phyloP scores from a whole-genome alignment of 2,888 invertebrate species.

The Pasiphila rectangulata region DNA sequence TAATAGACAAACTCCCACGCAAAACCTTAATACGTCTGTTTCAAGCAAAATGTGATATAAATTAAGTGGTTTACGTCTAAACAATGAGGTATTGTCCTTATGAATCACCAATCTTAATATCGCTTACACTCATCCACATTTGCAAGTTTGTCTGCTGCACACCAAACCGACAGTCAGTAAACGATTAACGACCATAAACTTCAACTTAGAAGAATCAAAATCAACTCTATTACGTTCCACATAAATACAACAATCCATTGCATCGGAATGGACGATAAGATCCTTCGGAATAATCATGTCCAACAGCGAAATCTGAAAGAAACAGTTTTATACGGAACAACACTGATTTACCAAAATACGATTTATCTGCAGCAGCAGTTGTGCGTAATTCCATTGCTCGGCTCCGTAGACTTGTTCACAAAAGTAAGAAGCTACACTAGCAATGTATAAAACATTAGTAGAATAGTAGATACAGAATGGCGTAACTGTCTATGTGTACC shows the following conservation, averaged over 20 bases:
- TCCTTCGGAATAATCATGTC: conserved; percentile 31
- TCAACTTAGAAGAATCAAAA: conserved; percentile 4
- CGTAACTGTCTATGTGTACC: conserved; percentile 56
- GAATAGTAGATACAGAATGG: conserved; percentile 75
- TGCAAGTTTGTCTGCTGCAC: conserved; percentile 59
- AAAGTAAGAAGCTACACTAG: conserved; percentile 46
- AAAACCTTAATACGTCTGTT: conserved; percentile 19
- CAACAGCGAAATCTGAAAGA: conserved; percentile 52
- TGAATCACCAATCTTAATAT: conserved; percentile 61
- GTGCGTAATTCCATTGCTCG: conserved; percentile 55
- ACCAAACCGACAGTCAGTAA: conserved; percentile 36
- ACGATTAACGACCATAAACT: conserved; percentile 24
- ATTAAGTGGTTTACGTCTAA: conserved; percentile 43
- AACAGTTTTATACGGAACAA: conserved; percentile 57
- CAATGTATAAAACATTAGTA: conserved; percentile 77
- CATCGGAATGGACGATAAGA: conserved; percentile 22
- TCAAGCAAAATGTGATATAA: conserved; percentile 33
- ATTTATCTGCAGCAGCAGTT: conserved; percentile 53
- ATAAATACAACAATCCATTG: conserved; percentile 33
- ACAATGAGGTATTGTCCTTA: conserved; percentile 57
- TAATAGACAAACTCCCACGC: conserved; percentile 16
- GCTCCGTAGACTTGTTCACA: conserved; percentile 37
- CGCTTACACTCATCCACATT: conserved; percentile 57
- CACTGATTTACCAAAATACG: conserved; percentile 54
- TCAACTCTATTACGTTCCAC: conserved; percentile 15